Evolutionary conservation across 2,797 vertebrate species (phyloP).

Genomic region (Mus spretus): DNA sequence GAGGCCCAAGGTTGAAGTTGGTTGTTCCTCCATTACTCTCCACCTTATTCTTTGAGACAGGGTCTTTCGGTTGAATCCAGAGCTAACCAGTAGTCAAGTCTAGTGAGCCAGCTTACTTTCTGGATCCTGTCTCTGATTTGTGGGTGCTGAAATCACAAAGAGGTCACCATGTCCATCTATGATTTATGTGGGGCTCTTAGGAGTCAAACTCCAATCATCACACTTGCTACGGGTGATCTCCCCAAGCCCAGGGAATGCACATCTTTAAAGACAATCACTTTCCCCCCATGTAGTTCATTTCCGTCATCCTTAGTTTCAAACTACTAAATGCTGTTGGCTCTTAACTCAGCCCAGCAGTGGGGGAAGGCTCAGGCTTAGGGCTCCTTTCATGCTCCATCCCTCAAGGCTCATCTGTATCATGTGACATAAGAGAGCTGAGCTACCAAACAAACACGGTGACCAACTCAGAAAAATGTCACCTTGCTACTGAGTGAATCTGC

Average conservation of each 20-base stretch:
- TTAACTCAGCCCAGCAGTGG: not conserved
- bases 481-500: not conserved
- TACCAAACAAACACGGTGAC: not conserved
- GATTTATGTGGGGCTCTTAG: not conserved
- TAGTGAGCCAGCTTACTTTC: not conserved
- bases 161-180: not conserved
- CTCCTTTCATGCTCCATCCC: not conserved
- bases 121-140: not conserved
- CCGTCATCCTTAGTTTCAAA: not conserved
- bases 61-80: not conserved
- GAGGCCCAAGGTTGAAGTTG: not conserved
- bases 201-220: not conserved
- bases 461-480: not conserved
- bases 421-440: not conserved
- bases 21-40: not conserved
- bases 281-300: slow-evolving; percentile 5
- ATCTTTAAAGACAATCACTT: not conserved
- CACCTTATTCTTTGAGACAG: not conserved
- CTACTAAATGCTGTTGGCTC: not conserved
- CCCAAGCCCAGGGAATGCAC: not conserved
- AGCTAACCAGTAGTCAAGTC: not conserved
- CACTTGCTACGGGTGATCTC: not conserved
- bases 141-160: not conserved
- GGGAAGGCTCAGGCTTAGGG: not conserved
- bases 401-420: not conserved